Conservation (phyloP, 2,113 vertebrate genomes). For the Vidua chalybeata region DNA sequence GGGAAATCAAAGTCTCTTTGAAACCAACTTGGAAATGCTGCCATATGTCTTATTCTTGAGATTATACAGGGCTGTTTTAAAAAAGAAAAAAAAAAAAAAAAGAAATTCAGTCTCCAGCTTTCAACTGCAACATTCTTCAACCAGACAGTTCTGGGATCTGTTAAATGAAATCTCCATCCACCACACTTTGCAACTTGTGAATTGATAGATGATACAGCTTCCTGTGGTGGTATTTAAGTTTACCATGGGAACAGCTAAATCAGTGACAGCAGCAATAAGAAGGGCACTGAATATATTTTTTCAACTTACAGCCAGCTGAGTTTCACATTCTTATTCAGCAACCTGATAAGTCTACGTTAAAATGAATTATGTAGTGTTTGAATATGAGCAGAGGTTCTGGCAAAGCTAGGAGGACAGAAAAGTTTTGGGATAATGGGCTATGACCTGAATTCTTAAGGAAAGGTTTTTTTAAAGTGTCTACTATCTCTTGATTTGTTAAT, state of each 20-base stretch:
- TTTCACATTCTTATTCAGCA: slow-evolving; percentile 49
- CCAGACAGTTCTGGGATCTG: slow-evolving; percentile 21
- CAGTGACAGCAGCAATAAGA: slow-evolving; percentile 42
- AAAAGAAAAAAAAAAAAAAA: background rate
- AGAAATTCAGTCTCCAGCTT: background rate
- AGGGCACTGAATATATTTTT: slow-evolving; percentile 16
- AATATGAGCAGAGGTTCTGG: slow-evolving; percentile 18
- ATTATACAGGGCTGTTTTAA: background rate
- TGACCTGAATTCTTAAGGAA: background rate
- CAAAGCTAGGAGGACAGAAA: background rate
- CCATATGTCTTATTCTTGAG: slow-evolving; percentile 35
- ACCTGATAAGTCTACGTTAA: background rate
- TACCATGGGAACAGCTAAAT: slow-evolving; percentile 48
- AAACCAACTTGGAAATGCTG: slow-evolving; percentile 22
- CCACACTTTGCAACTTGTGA: slow-evolving; percentile 38
- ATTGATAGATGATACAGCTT: slow-evolving; percentile 34
- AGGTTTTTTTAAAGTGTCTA: background rate
- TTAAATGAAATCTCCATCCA: slow-evolving; percentile 29
- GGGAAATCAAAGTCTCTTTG: slow-evolving; percentile 26
- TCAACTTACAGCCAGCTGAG: background rate
- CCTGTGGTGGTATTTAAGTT: slow-evolving; percentile 25
- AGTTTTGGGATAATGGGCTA: background rate
- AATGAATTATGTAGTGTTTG: slow-evolving; percentile 44
- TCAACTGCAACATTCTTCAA: slow-evolving; percentile 29
- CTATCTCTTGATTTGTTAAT: background rate